A percentile compares a stretch with the other conserved stretches of the same genome.
Conservation (phyloP, 2,888 invertebrate species). For the Acleris holmiana region DNA sequence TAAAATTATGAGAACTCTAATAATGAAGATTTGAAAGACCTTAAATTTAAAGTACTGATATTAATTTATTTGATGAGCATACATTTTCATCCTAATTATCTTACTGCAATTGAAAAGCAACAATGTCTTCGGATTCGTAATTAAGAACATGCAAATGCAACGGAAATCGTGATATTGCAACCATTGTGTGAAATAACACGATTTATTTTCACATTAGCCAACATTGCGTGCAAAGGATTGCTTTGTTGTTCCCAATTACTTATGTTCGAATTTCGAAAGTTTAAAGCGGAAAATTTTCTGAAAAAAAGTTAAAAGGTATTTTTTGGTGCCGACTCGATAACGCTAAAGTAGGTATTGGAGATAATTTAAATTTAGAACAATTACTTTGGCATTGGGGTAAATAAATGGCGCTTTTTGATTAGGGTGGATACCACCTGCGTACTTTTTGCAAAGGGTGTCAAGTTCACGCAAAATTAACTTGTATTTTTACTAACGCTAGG, state of each 20-base stretch:
- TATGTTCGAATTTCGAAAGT: slow-evolving; percentile 28
- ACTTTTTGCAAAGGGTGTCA: slow-evolving; percentile 34
- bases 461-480: slow-evolving; percentile 14
- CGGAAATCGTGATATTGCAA: background rate
- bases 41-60: no score
- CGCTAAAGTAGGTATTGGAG: slow-evolving; percentile 2
- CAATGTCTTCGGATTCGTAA: background rate
- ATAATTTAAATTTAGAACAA: slow-evolving; percentile 32
- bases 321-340: slow-evolving; percentile 11
- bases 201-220: slow-evolving; percentile 2
- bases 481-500: slow-evolving; percentile 1
- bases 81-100: no score
- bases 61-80: no score
- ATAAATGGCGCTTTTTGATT: slow-evolving; percentile 44
- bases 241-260: slow-evolving; percentile 15
- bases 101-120: no score
- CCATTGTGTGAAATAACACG: background rate
- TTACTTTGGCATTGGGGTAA: slow-evolving; percentile 39
- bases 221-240: slow-evolving; percentile 20
- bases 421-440: slow-evolving; percentile 48
- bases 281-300: slow-evolving; percentile 1
- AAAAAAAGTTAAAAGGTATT: slow-evolving; percentile 9
- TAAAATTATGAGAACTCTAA: no score
- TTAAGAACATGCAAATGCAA: no score
- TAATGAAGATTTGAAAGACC: no score